Conservation (phyloP, 1,140 invertebrate species). For the Zaprionus tsacasi region DNA sequence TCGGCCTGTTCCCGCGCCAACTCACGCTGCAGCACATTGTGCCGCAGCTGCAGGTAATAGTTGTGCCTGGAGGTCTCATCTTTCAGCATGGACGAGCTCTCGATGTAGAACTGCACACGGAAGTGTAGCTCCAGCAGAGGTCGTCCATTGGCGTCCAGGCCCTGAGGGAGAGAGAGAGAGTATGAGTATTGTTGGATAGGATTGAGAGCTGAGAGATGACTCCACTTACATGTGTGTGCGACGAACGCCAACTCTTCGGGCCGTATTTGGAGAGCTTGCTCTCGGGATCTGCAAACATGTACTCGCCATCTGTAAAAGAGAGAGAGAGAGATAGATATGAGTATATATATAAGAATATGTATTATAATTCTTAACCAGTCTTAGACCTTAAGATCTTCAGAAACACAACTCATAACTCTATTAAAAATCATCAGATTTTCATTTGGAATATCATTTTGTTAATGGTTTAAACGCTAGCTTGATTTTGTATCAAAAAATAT, state of each 20-base stretch:
- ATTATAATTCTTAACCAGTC: neutral
- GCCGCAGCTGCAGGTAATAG: constrained; percentile 96
- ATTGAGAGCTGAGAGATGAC: neutral
- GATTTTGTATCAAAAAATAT: too few relatives aligned
- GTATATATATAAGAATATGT: too few relatives aligned
- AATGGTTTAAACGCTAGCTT: too few relatives aligned
- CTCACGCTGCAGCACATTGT: constrained; percentile 92
- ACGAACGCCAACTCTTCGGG: constrained; percentile 97
- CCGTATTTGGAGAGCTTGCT: constrained; percentile 98
- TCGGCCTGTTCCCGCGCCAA: constrained; percentile 88
- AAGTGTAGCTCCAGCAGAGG: constrained; percentile 95
- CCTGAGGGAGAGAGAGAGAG: constrained; percentile 85
- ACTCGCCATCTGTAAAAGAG: constrained; percentile 93
- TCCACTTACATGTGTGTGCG: constrained; percentile 93
- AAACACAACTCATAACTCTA: too few relatives aligned
- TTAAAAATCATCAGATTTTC: too few relatives aligned
- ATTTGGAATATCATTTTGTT: too few relatives aligned
- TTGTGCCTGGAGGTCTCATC: constrained; percentile 95
- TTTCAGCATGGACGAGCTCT: constrained; percentile 93
- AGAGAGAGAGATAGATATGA: neutral
- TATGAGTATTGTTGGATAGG: neutral
- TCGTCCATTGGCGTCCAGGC: constrained; percentile 94
- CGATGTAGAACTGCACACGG: constrained; percentile 97
- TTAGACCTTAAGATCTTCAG: too few relatives aligned
- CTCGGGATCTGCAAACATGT: constrained; percentile 96